These are phyloP conservation scores for Chrysolina americana DNA, from an alignment of 2,888 invertebrate species.

Conservation along the genomic window DNA sequence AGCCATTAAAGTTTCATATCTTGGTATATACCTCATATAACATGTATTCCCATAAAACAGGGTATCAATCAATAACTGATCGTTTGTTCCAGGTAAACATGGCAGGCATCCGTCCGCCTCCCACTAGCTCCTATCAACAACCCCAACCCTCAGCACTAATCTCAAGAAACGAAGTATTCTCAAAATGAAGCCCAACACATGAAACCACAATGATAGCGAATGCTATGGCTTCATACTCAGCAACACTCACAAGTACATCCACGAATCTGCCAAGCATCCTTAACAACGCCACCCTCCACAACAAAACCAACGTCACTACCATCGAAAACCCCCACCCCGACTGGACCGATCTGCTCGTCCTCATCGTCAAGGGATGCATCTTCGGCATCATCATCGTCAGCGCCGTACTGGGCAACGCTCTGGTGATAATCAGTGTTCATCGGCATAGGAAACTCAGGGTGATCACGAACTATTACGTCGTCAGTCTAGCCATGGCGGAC, in stretches of 20 bases:
- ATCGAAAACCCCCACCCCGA: slow-evolving; percentile 66
- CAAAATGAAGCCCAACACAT: slow-evolving; percentile 32
- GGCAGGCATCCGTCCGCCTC: not conserved
- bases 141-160: slow-evolving; percentile 11
- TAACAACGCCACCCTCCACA: slow-evolving; percentile 58
- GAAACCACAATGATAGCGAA: slow-evolving; percentile 67
- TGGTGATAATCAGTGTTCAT: slow-evolving; percentile 89
- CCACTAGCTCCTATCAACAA: not conserved
- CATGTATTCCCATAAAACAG: too few species aligned
- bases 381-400: slow-evolving; percentile 76
- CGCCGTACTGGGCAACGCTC: slow-evolving; percentile 91
- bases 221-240: slow-evolving; percentile 68
- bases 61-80: not conserved
- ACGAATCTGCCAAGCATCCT: slow-evolving; percentile 57
- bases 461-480: slow-evolving; percentile 96
- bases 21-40: too few species aligned
- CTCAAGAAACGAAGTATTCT: slow-evolving; percentile 14
- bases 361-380: slow-evolving; percentile 82
- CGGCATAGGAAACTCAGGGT: slow-evolving; percentile 86
- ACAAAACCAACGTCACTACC: slow-evolving; percentile 63
- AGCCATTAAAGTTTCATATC: too few species aligned
- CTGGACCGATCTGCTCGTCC: slow-evolving; percentile 74
- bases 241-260: slow-evolving; percentile 64
- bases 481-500: slow-evolving; percentile 94
- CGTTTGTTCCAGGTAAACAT: not conserved